Evolutionary conservation across 2,113 vertebrate genomes (phyloP), one percentile per base, ranked within the genome.

Genomic region (Rhagologus leucostigma): DNA sequence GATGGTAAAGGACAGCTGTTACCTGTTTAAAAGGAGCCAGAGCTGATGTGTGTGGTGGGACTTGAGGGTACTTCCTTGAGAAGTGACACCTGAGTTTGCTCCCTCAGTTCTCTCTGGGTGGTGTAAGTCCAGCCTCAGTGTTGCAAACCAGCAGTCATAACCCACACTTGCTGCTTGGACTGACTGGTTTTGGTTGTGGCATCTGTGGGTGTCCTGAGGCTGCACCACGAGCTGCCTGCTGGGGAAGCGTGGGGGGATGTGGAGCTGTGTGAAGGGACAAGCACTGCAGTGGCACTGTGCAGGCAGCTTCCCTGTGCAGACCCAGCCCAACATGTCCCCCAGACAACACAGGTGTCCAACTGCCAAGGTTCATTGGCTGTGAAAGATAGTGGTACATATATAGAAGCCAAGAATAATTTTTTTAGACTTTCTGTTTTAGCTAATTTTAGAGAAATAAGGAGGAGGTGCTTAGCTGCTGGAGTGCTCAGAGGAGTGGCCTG

Each of bases 341-440:
- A 7, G 44, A 37, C 21, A 23, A 8, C 2, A 5, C 0, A 3
- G 23, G 10, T 30, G 27, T 64, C 49, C 0, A 0, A 23, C 11
- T 2, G 10, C 50, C 65, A 57, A 69, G 10, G 12, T 30, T 69
- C 2, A 1, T 13, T 35, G 64, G 4, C 41, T 87, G 23, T 30
- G 46, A 39, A 62, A 70, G 27, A 26, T 0, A 17, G 73, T 26
- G 33, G 13, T 64, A 56, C 42, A 62, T 11, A 10, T 63, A 7
- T 0, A 53, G 47, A 57, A 75, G n/a, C 19, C 37, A 87, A 41
- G 17, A 57, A 75, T 16, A 59, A 37, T 18, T 23, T 74, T 74
- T 53, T 42, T 27, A 21, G 13, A n/a, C 44, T 35, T 57, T 81
- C 49, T 49, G 41, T 24, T 88, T 71, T 46, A 55, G 44, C 33